These are phyloP conservation scores for Xyrichtys novacula DNA, from an alignment of 2,797 vertebrate genomes.

Conservation along the genomic window DNA sequence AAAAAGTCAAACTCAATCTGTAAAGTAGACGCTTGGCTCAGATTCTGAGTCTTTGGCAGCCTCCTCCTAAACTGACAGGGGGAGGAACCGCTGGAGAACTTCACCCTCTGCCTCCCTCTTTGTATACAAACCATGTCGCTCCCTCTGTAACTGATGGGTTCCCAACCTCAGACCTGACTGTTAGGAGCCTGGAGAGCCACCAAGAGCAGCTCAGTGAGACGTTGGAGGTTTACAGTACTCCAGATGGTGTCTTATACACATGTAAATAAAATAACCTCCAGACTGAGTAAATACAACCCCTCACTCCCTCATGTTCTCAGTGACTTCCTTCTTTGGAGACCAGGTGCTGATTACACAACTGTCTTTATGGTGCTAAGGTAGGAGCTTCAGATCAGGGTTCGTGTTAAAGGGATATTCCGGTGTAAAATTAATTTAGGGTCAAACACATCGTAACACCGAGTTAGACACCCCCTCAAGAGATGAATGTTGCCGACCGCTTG, in stretches of 20 bases:
- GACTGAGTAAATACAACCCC: constrained; percentile 25
- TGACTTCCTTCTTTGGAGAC: constrained; percentile 9
- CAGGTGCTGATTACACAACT: constrained; percentile 38
- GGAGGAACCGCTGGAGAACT: constrained; percentile 40
- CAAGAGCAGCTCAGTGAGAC: constrained; percentile 35
- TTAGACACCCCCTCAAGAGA: too few relatives aligned
- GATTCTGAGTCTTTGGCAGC: background rate
- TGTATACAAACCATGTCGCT: constrained; percentile 47
- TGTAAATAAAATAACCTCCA: constrained; percentile 67
- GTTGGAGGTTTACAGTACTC: constrained; percentile 63
- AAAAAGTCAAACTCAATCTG: constrained; percentile 17
- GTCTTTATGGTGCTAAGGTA: background rate
- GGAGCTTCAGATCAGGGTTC: background rate
- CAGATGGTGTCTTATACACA: constrained; percentile 72
- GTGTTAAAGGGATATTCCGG: too few relatives aligned
- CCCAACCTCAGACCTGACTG: constrained; percentile 34
- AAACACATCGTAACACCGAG: too few relatives aligned
- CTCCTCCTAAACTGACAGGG: constrained; percentile 4
- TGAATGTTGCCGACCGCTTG: too few relatives aligned
- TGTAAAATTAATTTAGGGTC: too few relatives aligned
- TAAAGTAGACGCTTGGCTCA: background rate
- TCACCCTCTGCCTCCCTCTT: constrained; percentile 33
- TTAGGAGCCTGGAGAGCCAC: constrained; percentile 50
- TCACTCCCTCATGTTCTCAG: background rate
- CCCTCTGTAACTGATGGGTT: constrained; percentile 33